These are phyloP conservation scores for Erebia aethiops DNA, from an alignment of 2,888 invertebrate species.

Conservation along the genomic window DNA sequence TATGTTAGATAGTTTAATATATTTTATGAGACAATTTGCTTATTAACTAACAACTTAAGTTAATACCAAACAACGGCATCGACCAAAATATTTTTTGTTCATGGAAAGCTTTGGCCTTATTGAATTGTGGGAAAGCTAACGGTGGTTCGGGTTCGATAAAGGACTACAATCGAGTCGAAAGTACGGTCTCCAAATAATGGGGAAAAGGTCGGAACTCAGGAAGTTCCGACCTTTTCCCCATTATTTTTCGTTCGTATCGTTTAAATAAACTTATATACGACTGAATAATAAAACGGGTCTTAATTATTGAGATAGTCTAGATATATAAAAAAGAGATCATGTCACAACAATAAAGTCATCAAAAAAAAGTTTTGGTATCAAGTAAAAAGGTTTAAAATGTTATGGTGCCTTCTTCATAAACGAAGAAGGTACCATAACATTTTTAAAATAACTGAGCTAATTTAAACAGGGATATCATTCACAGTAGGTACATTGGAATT, in stretches of 20 bases:
- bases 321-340: neutral
- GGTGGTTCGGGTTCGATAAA: constrained; percentile 38
- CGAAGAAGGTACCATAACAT: too few relatives aligned
- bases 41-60: constrained; percentile 4
- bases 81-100: constrained; percentile 6
- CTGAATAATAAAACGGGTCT: neutral
- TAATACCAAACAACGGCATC: neutral
- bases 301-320: neutral
- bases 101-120: constrained; percentile 21
- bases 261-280: neutral
- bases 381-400: too few relatives aligned
- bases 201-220: neutral
- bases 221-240: too few relatives aligned
- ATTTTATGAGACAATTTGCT: neutral
- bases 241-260: too few relatives aligned
- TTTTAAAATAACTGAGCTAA: too few relatives aligned
- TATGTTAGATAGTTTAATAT: too few relatives aligned
- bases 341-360: too few relatives aligned
- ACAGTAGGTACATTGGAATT: too few relatives aligned
- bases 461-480: too few relatives aligned
- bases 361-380: too few relatives aligned
- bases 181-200: constrained; percentile 13
- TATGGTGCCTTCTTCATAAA: too few relatives aligned
- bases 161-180: constrained; percentile 25
- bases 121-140: constrained; percentile 33